phyloP scores from a whole-genome alignment of 2,888 invertebrate species.

The Agrotis puta region DNA sequence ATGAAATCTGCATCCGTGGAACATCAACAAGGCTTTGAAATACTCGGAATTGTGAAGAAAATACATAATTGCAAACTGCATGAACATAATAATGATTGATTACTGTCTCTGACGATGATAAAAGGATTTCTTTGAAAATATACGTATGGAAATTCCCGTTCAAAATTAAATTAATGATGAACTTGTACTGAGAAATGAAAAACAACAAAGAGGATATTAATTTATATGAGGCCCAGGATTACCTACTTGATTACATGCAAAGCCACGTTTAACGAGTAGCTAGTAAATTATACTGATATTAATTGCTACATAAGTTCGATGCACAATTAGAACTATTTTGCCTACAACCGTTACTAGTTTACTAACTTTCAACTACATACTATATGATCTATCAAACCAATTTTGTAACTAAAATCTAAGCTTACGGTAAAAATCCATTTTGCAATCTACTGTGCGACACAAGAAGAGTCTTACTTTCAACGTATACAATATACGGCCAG shows the following conservation, averaged over 20 bases:
- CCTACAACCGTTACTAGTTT: not conserved
- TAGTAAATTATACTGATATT: not conserved
- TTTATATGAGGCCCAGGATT: not conserved
- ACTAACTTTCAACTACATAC: not conserved
- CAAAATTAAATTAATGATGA: slow-evolving; percentile 21
- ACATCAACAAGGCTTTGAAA: not conserved
- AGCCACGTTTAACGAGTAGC: not conserved
- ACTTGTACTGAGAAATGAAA: slow-evolving; percentile 1
- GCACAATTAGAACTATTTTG: not conserved
- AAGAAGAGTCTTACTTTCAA: slow-evolving; percentile 41
- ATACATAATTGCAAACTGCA: slow-evolving; percentile 20
- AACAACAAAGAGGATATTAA: not conserved
- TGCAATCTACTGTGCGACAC: slow-evolving; percentile 12
- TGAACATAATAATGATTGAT: slow-evolving; percentile 48
- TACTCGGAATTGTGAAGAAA: slow-evolving; percentile 19
- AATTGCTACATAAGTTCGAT: not conserved
- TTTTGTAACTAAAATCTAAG: not conserved
- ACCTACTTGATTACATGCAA: not conserved
- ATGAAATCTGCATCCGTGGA: slow-evolving; percentile 16
- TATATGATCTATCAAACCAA: too few species aligned
- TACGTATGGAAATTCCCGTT: slow-evolving; percentile 4
- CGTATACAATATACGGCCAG: slow-evolving; percentile 33
- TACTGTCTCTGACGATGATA: slow-evolving; percentile 10
- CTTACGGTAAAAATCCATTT: slow-evolving; percentile 1
- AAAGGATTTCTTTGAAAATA: slow-evolving; percentile 37